Percentiles rank a stretch among this genome's conserved stretches.
These are phyloP conservation scores for Ditylenchus weischeri DNA, from an alignment of 2,888 invertebrate genomes.

Conservation along the genomic window DNA sequence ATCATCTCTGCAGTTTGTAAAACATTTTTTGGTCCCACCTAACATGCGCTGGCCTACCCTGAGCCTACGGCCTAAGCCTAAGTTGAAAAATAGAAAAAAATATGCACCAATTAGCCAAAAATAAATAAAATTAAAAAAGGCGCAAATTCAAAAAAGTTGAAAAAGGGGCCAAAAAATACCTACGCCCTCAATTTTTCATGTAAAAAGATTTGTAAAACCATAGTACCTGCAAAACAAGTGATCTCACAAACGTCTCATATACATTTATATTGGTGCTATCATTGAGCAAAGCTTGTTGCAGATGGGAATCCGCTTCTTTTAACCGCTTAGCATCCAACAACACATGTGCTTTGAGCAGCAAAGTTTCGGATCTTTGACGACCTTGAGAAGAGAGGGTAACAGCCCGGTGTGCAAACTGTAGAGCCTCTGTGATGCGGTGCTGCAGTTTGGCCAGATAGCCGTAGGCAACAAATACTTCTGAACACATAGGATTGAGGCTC, in stretches of 20 bases:
- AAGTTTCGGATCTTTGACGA: conserved; percentile 17
- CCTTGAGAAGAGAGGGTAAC: conserved; percentile 18
- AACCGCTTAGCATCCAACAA: conserved; percentile 7
- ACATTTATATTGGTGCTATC: conserved; percentile 7
- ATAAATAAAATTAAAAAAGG: too few species aligned
- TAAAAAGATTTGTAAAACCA: not conserved
- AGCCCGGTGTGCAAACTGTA: conserved; percentile 22
- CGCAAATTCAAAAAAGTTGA: too few species aligned
- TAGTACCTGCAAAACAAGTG: conserved; percentile 11
- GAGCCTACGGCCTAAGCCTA: too few species aligned
- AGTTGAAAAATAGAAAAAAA: too few species aligned
- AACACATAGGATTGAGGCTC: conserved; percentile 9
- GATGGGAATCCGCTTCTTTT: conserved; percentile 11
- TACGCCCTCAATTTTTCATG: too few species aligned
- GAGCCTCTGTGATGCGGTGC: conserved; percentile 17
- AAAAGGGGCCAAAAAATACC: too few species aligned
- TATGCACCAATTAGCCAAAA: too few species aligned
- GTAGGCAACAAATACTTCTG: conserved; percentile 19
- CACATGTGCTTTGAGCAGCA: conserved; percentile 14
- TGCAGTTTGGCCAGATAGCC: conserved; percentile 23
- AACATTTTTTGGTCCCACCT: too few species aligned
- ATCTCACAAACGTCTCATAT: conserved; percentile 7
- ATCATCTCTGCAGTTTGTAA: too few species aligned
- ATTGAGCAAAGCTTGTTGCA: conserved; percentile 10
- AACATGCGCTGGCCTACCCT: too few species aligned